These are phyloP conservation scores for Sprattus sprattus DNA, from an alignment of 2,113 vertebrate species.

Conservation along the genomic window DNA sequence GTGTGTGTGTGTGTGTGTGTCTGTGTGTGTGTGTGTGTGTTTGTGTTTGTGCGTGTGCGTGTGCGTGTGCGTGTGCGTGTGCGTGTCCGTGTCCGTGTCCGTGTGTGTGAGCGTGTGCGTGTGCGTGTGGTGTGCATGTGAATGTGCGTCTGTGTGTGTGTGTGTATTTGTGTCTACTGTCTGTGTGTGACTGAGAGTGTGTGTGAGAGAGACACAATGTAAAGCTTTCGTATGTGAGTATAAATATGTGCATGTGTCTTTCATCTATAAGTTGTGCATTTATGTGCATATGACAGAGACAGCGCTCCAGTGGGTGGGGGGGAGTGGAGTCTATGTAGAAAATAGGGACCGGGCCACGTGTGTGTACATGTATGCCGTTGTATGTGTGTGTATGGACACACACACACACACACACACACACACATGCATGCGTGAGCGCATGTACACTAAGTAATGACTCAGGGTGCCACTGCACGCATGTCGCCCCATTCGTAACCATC, in stretches of 20 bases:
- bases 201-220: background rate
- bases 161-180: too few species aligned
- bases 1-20: too few species aligned
- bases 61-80: too few species aligned
- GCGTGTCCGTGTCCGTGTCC: too few species aligned
- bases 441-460: constrained; percentile 6
- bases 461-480: background rate
- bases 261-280: background rate
- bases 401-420: background rate
- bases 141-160: too few species aligned
- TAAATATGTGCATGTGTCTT: background rate
- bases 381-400: background rate
- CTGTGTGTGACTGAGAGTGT: background rate
- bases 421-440: background rate
- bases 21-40: too few species aligned
- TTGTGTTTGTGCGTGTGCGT: background rate
- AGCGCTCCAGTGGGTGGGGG: background rate
- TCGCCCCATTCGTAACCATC: background rate
- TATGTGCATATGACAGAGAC: background rate
- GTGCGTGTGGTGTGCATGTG: too few species aligned
- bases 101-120: too few species aligned
- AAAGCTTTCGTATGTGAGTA: background rate
- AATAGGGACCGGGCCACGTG: background rate
- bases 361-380: background rate
- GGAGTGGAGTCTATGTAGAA: background rate